Evolutionary conservation across 2,113 vertebrate genomes (phyloP), one percentile per base, ranked within the genome.

Genomic region (Chitala chitala): DNA sequence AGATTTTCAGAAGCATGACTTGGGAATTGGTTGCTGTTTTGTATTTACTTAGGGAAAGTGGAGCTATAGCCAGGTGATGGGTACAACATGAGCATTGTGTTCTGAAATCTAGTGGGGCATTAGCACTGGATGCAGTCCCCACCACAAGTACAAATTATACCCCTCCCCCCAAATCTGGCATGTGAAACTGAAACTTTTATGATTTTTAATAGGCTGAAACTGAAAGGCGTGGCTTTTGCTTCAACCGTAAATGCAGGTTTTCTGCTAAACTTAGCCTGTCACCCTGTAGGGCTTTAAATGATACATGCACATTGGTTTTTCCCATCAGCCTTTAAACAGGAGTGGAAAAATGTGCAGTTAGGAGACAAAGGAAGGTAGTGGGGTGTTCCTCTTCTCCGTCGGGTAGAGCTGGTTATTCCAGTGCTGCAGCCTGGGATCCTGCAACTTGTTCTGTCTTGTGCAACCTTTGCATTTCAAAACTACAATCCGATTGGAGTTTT

Each of bases 401-500:
- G 8, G 26, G 64, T 40, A 12, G 1, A 61, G 42, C 71, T 36
- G 71, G 71, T 61, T 73, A 17, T 63, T 73, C 71, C 29, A 20
- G 71, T 31, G 38, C 7, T 1, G 20, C 44, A 7, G 29, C 56
- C 63, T 44, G 2, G 24, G 42, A 48, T 46, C 31, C 55, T 36
- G 4, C 55, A 48, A 15, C 71, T 6, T 72, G 71, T 20, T 26
- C 24, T 10, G 13, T 48, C 71, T 40, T 73, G 71, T 56, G 33
- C 15, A 38, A 17, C 24, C 8, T 36, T 10, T 0, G 38, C 44
- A 31, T 3, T 29, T 53, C 13, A 10, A 4, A 20, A 4, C 51
- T 13, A 2, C 46, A 70, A 33, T 22, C 38, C 9, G 13, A 33
- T 1, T 31, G 1, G 22, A 7, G 2, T n/a, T n/a, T 13, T 3